A percentile compares a stretch with the other conserved stretches of the same genome.
These are phyloP conservation scores for Hypena proboscidalis DNA, from an alignment of 2,888 invertebrate genomes.

Conservation along the genomic window DNA sequence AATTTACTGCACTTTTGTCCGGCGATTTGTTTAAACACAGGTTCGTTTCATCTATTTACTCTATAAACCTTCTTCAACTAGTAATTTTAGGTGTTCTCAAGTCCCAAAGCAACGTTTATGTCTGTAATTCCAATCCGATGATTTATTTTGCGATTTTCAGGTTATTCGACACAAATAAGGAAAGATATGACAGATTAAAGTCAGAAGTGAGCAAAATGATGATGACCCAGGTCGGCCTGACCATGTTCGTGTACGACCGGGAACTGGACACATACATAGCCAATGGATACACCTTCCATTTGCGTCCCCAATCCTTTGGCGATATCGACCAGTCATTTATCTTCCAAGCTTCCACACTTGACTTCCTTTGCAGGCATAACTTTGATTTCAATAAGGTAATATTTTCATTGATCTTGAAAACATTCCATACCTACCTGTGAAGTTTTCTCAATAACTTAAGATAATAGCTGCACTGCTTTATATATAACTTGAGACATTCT, in stretches of 20 bases:
- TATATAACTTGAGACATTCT: too few species aligned
- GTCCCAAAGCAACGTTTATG: too few species aligned
- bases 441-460: too few species aligned
- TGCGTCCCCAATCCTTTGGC: slow-evolving; percentile 87
- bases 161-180: slow-evolving; percentile 71
- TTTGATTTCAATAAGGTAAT: slow-evolving; percentile 92
- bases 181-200: slow-evolving; percentile 69
- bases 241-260: slow-evolving; percentile 86
- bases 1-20: slow-evolving; percentile 87
- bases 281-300: slow-evolving; percentile 88
- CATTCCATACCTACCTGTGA: too few species aligned
- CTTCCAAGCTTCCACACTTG: slow-evolving; percentile 87
- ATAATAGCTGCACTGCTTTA: too few species aligned
- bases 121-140: too few species aligned
- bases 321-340: slow-evolving; percentile 85
- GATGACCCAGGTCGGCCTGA: slow-evolving; percentile 89
- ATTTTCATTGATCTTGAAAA: neutral
- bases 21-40: slow-evolving; percentile 79
- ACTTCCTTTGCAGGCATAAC: slow-evolving; percentile 86
- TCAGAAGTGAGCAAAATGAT: slow-evolving; percentile 77
- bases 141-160: slow-evolving; percentile 48
- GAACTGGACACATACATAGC: slow-evolving; percentile 86
- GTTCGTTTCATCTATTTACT: too few species aligned
- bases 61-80: too few species aligned
- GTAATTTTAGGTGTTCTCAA: too few species aligned